Conservation (phyloP, 2,797 vertebrate species). For the Mormyrops boulengeri region DNA sequence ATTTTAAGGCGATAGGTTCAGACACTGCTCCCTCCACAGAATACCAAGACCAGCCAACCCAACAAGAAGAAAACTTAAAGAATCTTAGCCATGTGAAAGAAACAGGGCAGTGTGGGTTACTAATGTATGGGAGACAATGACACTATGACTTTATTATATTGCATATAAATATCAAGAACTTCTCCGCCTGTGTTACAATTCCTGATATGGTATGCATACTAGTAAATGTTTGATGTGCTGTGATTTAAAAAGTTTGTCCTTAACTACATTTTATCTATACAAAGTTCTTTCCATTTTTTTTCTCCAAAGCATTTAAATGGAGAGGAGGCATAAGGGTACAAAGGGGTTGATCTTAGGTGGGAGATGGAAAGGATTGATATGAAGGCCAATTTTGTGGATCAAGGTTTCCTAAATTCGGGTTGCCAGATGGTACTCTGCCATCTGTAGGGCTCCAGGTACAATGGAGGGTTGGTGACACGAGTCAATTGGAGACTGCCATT, state of each 20-base stretch:
- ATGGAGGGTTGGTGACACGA: neutral
- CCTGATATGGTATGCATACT: neutral
- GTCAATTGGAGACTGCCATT: neutral
- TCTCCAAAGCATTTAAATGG: neutral
- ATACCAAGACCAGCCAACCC: neutral
- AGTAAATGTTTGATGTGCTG: neutral
- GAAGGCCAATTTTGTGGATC: neutral
- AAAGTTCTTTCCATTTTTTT: neutral
- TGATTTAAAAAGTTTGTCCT: neutral
- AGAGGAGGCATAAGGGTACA: neutral
- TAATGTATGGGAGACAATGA: neutral
- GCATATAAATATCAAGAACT: neutral
- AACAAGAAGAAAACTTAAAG: neutral
- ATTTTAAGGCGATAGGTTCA: neutral
- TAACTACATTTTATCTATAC: neutral
- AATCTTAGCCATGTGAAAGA: neutral
- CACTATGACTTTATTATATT: neutral
- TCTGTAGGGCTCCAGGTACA: neutral
- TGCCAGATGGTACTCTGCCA: neutral
- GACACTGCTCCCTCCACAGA: neutral
- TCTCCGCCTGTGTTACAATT: neutral
- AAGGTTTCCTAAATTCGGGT: neutral
- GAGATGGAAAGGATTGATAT: neutral
- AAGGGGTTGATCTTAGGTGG: neutral
- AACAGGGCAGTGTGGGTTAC: neutral